phyloP scores from a whole-genome alignment of 1,140 invertebrate species.

The Drosophila bocki region DNA sequence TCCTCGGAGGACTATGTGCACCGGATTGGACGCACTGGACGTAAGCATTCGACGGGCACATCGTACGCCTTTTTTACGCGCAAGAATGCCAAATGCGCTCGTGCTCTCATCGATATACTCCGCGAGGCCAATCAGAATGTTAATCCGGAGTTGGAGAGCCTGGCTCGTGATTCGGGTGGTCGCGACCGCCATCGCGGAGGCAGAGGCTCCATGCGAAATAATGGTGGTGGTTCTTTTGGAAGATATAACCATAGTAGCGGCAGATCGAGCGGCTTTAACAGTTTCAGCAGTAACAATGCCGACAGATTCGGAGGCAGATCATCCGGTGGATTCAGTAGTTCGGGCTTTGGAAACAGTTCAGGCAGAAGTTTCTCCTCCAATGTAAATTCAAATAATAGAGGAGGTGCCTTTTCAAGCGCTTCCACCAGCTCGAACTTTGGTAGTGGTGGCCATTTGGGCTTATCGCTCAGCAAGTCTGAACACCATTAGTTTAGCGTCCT shows the following conservation, averaged over 20 bases:
- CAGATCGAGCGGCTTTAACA: slow-evolving; percentile 24
- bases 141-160: slow-evolving; percentile 86
- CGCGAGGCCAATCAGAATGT: slow-evolving; percentile 93
- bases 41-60: slow-evolving; percentile 85
- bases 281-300: neutral
- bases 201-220: slow-evolving; percentile 11
- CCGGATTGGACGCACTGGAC: slow-evolving; percentile 98
- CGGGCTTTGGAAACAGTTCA: slow-evolving; percentile 16
- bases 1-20: slow-evolving; percentile 99
- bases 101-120: slow-evolving; percentile 95
- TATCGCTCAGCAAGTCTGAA: neutral
- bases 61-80: slow-evolving; percentile 79
- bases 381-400: slow-evolving; percentile 1
- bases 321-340: slow-evolving; percentile 12
- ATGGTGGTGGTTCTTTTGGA: slow-evolving; percentile 15
- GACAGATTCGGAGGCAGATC: slow-evolving; percentile 5
- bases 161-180: slow-evolving; percentile 86
- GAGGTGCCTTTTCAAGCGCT: neutral
- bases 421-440: neutral
- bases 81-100: slow-evolving; percentile 88
- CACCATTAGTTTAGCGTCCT: neutral
- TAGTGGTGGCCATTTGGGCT: neutral
- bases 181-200: slow-evolving; percentile 55
- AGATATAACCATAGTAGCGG: slow-evolving; percentile 20
- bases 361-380: slow-evolving; percentile 27